These are phyloP conservation scores for Zeuzera pyrina DNA, from an alignment of 2,888 invertebrate species.

Conservation along the genomic window DNA sequence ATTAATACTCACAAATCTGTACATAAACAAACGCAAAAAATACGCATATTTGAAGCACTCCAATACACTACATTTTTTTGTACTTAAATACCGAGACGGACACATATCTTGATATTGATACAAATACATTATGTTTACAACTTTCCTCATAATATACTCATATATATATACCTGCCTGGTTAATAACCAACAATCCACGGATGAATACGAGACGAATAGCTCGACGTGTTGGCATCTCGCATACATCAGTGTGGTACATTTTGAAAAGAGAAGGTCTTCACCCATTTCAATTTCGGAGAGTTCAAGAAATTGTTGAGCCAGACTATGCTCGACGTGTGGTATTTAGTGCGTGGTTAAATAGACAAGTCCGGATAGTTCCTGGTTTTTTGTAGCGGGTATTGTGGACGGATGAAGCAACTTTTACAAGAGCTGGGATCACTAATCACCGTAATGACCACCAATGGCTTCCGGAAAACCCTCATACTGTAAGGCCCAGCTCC, in stretches of 20 bases:
- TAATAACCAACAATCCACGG: conserved; percentile 1
- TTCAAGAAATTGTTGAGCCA: background rate
- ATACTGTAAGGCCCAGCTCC: conserved; percentile 2
- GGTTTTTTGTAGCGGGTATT: conserved; percentile 2
- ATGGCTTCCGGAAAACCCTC: conserved; percentile 4
- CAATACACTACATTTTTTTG: too few relatives aligned
- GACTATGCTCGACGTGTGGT: background rate
- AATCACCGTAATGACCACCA: conserved; percentile 4
- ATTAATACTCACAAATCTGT: too few relatives aligned
- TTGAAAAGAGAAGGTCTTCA: conserved; percentile 3
- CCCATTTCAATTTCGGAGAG: conserved; percentile 4
- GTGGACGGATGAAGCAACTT: conserved; percentile 7
- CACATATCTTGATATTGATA: too few relatives aligned
- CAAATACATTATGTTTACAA: too few relatives aligned
- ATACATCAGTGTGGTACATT: conserved; percentile 6
- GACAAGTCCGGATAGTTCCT: background rate
- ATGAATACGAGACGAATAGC: conserved; percentile 6
- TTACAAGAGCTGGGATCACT: conserved; percentile 5
- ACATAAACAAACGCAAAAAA: too few relatives aligned
- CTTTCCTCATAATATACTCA: too few relatives aligned
- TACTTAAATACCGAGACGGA: too few relatives aligned
- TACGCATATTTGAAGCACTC: too few relatives aligned
- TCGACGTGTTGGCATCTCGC: conserved; percentile 1
- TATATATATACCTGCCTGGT: too few relatives aligned
- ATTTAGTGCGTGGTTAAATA: background rate